These are phyloP conservation scores for Gracilinanus agilis DNA, from an alignment of 2,113 vertebrate species.

Conservation along the genomic window DNA sequence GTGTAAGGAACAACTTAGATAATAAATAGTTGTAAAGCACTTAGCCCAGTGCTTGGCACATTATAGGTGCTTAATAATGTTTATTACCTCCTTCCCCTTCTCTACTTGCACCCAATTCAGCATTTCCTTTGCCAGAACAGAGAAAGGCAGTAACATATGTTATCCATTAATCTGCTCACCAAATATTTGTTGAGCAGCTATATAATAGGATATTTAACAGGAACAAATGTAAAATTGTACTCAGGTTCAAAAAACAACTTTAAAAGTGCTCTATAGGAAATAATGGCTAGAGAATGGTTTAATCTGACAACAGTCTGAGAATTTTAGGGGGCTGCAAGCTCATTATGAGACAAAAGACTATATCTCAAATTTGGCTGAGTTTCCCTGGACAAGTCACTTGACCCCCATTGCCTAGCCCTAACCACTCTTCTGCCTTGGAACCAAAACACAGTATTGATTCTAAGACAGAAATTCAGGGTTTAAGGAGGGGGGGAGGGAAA, in stretches of 20 bases:
- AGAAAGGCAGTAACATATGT: constrained; percentile 1
- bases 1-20: background rate
- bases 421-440: no score
- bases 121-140: constrained; percentile 6
- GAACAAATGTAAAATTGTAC: background rate
- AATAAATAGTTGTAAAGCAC: background rate
- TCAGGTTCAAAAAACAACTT: background rate
- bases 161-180: background rate
- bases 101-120: background rate
- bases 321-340: background rate
- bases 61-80: background rate
- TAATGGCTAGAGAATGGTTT: background rate
- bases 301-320: background rate
- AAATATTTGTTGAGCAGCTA: constrained; percentile 15
- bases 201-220: background rate
- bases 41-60: background rate
- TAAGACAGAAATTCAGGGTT: no score
- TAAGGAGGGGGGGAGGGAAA: background rate
- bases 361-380: no score
- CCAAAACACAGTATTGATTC: no score
- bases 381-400: no score
- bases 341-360: background rate
- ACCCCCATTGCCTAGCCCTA: no score
- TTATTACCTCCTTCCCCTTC: background rate
- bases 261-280: background rate